Percentiles rank a stretch among this genome's conserved stretches.
Conservation (phyloP, 2,797 vertebrate species). For the Rachycentron canadum region DNA sequence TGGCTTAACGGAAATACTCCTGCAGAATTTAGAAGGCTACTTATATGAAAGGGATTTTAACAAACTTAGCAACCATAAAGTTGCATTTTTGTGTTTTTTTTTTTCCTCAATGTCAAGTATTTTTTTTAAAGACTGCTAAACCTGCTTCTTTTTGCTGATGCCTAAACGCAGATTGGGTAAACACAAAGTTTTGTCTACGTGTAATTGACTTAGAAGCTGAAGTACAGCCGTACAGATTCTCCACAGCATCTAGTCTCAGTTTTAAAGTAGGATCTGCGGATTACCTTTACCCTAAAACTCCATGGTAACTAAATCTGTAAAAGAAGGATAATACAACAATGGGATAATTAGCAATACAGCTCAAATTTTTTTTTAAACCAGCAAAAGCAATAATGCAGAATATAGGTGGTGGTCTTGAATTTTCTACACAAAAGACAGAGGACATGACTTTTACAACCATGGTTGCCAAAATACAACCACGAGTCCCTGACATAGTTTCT, state of each 20-base stretch:
- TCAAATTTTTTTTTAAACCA: conserved; percentile 4
- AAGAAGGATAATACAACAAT: conserved; percentile 45
- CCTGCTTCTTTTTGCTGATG: not conserved
- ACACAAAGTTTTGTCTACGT: conserved; percentile 38
- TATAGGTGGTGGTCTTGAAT: not conserved
- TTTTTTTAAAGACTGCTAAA: conserved; percentile 21
- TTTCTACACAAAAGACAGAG: not conserved
- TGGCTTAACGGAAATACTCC: conserved; percentile 55
- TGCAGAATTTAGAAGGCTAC: conserved; percentile 42
- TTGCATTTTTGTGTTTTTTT: conserved; percentile 13
- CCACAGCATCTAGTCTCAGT: conserved; percentile 44
- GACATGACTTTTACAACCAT: not conserved
- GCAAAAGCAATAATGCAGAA: not conserved
- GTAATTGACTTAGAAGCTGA: conserved; percentile 52
- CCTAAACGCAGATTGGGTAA: not conserved
- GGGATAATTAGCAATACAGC: conserved; percentile 44
- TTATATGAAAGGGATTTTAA: conserved; percentile 41
- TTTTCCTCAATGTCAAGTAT: not conserved
- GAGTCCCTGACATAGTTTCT: not conserved
- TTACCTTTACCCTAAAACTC: conserved; percentile 62
- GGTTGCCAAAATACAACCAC: not conserved
- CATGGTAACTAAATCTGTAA: conserved; percentile 33
- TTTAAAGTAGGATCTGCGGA: conserved; percentile 50
- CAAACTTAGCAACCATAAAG: conserved; percentile 43
- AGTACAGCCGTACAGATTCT: conserved; percentile 39